phyloP scores from a whole-genome alignment of 2,113 vertebrate genomes.

The Phaethon lepturus region DNA sequence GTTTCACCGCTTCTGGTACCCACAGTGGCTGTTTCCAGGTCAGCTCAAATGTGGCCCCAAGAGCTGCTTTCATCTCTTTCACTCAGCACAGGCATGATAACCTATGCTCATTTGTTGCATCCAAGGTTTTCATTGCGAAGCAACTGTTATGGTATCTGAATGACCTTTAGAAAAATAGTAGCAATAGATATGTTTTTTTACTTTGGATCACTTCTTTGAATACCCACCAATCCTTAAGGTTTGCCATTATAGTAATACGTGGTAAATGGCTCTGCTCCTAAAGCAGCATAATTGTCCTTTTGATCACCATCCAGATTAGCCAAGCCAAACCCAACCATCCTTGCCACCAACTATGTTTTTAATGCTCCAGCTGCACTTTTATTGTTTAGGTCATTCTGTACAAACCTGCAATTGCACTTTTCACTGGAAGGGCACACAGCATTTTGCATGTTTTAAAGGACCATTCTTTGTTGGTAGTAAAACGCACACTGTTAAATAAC shows the following conservation, averaged over 20 bases:
- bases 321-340: constrained; percentile 6
- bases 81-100: not conserved
- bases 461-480: constrained; percentile 15
- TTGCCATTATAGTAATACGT: not conserved
- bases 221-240: not conserved
- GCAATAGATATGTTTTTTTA: not conserved
- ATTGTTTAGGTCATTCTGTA: not conserved
- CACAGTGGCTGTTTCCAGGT: not conserved
- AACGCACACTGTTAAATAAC: not conserved
- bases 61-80: not conserved
- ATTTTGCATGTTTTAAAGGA: not conserved
- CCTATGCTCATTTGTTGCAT: not conserved
- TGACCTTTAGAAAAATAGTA: not conserved
- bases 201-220: not conserved
- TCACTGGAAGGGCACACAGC: not conserved
- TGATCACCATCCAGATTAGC: not conserved
- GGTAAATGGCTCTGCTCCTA: not conserved
- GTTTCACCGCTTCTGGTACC: not conserved
- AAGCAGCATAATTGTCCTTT: not conserved
- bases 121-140: not conserved
- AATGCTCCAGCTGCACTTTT: constrained; percentile 51
- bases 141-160: not conserved
- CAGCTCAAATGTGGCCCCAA: not conserved
- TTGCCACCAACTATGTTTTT: not conserved
- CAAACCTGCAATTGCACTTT: constrained; percentile 23